Base-by-base conservation (phyloP, 2,888 invertebrate species). In the Cenopis cana region DNA sequence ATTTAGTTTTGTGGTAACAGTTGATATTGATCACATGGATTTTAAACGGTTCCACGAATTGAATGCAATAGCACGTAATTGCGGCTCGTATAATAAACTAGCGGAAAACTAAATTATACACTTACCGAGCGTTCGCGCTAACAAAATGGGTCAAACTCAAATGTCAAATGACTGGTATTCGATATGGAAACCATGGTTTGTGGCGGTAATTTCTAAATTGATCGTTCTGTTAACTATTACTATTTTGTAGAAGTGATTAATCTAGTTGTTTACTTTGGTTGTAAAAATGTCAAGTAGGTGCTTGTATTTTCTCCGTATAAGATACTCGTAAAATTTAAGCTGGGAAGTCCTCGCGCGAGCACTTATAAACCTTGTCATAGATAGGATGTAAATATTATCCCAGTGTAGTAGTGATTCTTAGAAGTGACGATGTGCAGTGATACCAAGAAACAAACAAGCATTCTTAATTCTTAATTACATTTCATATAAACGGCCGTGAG, bases 401-500 rank as follows among this genome's bases (percentile, higher is more conserved):
- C 54, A 65, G 50, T 52, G 52, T 60, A 70, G 65, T 70, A 66
- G 59, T 14, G 29, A 38, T 75, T 72, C 72, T 65, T 17, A 12
- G 74, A 75, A 75, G 49, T 56, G 56, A 46, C 64, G 71, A 36
- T 69, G 69, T 64, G 60, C 61, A 57, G 38, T 60, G 70, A 41
- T 83, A 78, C 82, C 75, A 69, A 80, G 84, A 86, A 85, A 77
- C 80, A 82, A 80, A 79, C 81, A 73, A 77, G 75, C 77, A 69
- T 77, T 78, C 80, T 82, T 83, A 83, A 83, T 84, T 82, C 80
- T 67, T 81, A 78, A 74, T 78, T 75, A 76, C 76, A 81, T 54
- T 72, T 62, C 62, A 81, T 78, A 84, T 86, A 87, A 87, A 84
- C 80, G 83, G 71, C 80, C 88, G 87, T 90, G 91, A 81, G 90